Percentiles rank a stretch among this genome's conserved stretches.
Conservation (phyloP, 2,797 vertebrate genomes). For the Peromyscus attwateri region DNA sequence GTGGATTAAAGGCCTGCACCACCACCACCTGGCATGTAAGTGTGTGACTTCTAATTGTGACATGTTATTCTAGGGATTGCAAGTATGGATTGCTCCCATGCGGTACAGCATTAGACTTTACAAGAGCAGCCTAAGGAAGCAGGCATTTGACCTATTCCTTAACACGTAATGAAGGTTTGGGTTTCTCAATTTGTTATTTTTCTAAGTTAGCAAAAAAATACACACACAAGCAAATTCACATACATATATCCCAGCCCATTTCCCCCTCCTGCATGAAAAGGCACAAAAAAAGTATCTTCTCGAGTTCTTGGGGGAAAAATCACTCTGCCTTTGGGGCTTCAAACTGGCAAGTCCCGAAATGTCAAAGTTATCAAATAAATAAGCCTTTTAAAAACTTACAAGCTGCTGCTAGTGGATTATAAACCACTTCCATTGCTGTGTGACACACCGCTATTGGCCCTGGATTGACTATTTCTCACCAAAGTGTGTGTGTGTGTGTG, state of each 20-base stretch:
- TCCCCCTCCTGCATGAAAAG: not conserved
- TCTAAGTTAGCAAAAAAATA: not conserved
- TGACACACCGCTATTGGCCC: not conserved
- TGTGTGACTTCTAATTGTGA: conserved; percentile 13
- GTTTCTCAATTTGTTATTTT: conserved; percentile 30
- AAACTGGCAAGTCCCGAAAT: not conserved
- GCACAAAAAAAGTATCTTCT: not conserved
- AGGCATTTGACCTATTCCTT: not conserved
- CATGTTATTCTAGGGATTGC: not conserved
- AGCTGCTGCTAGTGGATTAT: not conserved
- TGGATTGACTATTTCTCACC: not conserved
- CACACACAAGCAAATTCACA: not conserved
- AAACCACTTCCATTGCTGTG: not conserved
- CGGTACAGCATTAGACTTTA: not conserved
- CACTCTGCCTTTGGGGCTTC: not conserved
- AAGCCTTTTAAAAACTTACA: not conserved
- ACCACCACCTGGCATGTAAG: not conserved
- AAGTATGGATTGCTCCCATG: not conserved
- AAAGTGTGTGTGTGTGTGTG: not conserved
- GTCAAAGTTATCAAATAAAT: not conserved
- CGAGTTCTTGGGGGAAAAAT: too few species aligned
- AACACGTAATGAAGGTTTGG: not conserved
- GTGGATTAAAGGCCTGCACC: not conserved
- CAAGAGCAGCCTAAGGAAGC: not conserved
- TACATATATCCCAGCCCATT: not conserved